Evolutionary conservation across 2,888 invertebrate species (phyloP).

Genomic region (Laothoe populi): DNA sequence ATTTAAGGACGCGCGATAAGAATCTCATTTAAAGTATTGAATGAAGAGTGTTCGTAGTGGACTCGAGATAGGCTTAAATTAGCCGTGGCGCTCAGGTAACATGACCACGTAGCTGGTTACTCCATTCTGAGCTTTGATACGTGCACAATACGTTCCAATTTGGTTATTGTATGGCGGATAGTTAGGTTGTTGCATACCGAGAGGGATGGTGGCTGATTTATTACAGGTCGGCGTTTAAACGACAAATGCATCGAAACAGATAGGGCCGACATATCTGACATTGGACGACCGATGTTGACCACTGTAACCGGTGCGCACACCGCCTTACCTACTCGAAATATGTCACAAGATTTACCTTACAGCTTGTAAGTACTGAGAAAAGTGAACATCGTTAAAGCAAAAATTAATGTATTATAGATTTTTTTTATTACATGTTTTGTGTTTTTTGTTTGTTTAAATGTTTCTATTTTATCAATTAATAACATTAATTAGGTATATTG

Average conservation of each 20-base stretch:
- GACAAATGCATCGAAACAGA: slow-evolving; percentile 85
- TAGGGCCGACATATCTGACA: slow-evolving; percentile 84
- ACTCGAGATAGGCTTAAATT: slow-evolving; percentile 83
- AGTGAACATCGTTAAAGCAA: background rate
- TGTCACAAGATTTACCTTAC: slow-evolving; percentile 50
- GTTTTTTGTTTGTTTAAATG: too few relatives aligned
- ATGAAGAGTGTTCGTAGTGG: slow-evolving; percentile 84
- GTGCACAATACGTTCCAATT: slow-evolving; percentile 34
- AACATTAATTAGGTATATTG: too few relatives aligned
- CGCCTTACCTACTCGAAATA: slow-evolving; percentile 49
- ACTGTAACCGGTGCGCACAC: slow-evolving; percentile 64
- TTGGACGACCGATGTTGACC: slow-evolving; percentile 82
- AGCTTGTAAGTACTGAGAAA: background rate
- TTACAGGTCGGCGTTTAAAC: slow-evolving; percentile 85
- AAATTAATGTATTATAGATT: too few relatives aligned
- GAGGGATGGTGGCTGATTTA: slow-evolving; percentile 73
- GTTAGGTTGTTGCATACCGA: slow-evolving; percentile 45
- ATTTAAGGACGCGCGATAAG: slow-evolving; percentile 84
- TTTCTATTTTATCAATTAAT: too few relatives aligned
- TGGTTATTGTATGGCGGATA: slow-evolving; percentile 30
- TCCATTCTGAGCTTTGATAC: slow-evolving; percentile 36
- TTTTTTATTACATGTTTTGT: too few relatives aligned
- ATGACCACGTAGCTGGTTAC: slow-evolving; percentile 31
- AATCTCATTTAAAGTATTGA: slow-evolving; percentile 85
- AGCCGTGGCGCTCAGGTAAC: slow-evolving; percentile 44